Conservation (phyloP, 2,888 invertebrate genomes). For the Theretra japonica region DNA sequence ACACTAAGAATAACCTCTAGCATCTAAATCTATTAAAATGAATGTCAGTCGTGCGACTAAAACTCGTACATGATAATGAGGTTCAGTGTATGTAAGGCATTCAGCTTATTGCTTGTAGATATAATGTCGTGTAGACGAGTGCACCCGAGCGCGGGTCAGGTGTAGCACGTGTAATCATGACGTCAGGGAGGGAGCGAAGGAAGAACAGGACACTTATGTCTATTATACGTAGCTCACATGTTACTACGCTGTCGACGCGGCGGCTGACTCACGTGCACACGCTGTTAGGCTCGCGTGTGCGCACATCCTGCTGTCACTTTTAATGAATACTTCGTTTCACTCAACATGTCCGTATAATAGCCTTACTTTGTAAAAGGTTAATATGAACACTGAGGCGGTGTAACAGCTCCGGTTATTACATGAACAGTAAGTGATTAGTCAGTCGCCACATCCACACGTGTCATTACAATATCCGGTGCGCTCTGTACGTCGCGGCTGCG, state of each 20-base stretch:
- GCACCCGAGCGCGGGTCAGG: constrained; percentile 31
- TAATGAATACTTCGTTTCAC: not conserved
- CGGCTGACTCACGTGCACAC: not conserved
- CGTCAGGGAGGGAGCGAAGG: constrained; percentile 46
- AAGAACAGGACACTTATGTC: constrained; percentile 62
- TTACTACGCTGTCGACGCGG: constrained; percentile 28
- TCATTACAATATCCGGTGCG: not conserved
- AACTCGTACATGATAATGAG: constrained; percentile 17
- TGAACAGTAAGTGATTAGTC: not conserved
- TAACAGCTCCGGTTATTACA: not conserved
- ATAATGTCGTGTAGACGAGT: constrained; percentile 29
- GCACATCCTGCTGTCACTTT: not conserved
- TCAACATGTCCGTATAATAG: too few species aligned
- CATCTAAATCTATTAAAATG: constrained; percentile 20
- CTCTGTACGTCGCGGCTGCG: constrained; percentile 14
- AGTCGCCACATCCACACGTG: not conserved
- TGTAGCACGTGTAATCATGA: constrained; percentile 42
- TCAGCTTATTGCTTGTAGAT: constrained; percentile 34
- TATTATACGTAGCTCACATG: constrained; percentile 70
- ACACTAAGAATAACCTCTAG: constrained; percentile 17
- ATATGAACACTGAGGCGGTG: too few species aligned
- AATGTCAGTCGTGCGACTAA: constrained; percentile 19
- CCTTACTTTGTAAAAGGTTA: too few species aligned
- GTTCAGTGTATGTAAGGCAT: constrained; percentile 36
- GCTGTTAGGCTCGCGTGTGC: too few species aligned